These are phyloP conservation scores for Murina feae DNA, from an alignment of 2,113 vertebrate genomes.

Conservation along the genomic window DNA sequence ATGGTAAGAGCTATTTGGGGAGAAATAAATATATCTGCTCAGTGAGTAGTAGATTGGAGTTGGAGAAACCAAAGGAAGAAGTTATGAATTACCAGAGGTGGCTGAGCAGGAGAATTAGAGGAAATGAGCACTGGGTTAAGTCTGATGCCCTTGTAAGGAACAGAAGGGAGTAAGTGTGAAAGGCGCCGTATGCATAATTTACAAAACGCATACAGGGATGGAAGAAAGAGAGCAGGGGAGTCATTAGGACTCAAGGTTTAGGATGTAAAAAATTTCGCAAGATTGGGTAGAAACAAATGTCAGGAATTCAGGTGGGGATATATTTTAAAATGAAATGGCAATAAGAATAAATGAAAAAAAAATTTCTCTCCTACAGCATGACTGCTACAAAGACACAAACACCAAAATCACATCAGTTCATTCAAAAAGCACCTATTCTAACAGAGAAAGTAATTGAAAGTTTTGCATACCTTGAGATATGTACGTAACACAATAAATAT, in stretches of 20 bases:
- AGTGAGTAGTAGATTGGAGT: not conserved
- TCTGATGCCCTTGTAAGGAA: not conserved
- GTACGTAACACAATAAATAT: not conserved
- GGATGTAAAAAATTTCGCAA: not conserved
- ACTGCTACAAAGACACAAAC: not conserved
- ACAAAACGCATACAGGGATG: not conserved
- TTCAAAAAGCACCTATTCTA: not conserved
- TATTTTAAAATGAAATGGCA: not conserved
- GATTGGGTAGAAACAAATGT: not conserved
- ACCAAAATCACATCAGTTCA: not conserved
- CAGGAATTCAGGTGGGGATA: not conserved
- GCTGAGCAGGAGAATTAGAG: not conserved
- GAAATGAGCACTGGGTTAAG: not conserved
- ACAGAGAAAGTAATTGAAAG: not conserved
- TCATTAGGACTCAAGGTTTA: not conserved
- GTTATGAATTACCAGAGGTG: not conserved
- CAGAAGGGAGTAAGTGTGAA: not conserved
- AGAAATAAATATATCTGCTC: not conserved
- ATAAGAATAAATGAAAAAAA: not conserved
- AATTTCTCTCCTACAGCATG: not conserved
- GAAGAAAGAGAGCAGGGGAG: not conserved
- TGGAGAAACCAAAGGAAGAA: not conserved
- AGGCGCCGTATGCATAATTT: not conserved
- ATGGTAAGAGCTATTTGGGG: conserved; percentile 12
- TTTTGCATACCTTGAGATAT: not conserved